phyloP scores from a whole-genome alignment of 2,888 invertebrate species.

The Entomobrya proxima region DNA sequence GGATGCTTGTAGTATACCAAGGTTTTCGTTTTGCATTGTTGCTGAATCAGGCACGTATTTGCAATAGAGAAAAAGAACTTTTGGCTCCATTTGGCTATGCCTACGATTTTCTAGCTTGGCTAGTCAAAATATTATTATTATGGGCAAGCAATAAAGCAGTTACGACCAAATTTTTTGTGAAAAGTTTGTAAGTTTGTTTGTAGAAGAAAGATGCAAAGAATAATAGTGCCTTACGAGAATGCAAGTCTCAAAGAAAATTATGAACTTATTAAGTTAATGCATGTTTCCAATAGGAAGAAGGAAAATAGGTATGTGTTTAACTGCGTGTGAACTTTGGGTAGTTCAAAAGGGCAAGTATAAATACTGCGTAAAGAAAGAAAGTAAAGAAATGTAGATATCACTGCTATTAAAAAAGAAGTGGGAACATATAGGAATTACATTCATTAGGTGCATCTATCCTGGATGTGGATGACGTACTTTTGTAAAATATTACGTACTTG shows the following conservation, averaged over 20 bases:
- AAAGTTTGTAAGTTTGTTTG: conserved; percentile 44
- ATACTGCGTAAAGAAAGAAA: conserved; percentile 5
- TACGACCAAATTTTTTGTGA: conserved; percentile 24
- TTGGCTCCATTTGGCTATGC: background rate
- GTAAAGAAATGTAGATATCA: background rate
- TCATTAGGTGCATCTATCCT: too few species aligned
- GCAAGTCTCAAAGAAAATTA: background rate
- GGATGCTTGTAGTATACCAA: background rate
- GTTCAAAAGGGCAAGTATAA: conserved; percentile 7
- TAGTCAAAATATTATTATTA: conserved; percentile 50
- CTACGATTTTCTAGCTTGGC: background rate
- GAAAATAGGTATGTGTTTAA: conserved; percentile 14
- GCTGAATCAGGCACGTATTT: background rate
- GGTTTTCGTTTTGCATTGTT: background rate
- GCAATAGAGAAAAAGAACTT: background rate
- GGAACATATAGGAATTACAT: too few species aligned
- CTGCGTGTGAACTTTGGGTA: conserved; percentile 45
- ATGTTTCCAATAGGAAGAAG: background rate
- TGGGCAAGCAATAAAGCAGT: conserved; percentile 52
- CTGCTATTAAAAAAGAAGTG: too few species aligned
- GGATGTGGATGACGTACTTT: too few species aligned
- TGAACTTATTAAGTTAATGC: background rate
- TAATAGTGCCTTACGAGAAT: too few species aligned
- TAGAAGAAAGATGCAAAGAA: background rate
- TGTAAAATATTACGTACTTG: too few species aligned